phyloP scores from a whole-genome alignment of 2,113 vertebrate species.

The Sorex fumeus region DNA sequence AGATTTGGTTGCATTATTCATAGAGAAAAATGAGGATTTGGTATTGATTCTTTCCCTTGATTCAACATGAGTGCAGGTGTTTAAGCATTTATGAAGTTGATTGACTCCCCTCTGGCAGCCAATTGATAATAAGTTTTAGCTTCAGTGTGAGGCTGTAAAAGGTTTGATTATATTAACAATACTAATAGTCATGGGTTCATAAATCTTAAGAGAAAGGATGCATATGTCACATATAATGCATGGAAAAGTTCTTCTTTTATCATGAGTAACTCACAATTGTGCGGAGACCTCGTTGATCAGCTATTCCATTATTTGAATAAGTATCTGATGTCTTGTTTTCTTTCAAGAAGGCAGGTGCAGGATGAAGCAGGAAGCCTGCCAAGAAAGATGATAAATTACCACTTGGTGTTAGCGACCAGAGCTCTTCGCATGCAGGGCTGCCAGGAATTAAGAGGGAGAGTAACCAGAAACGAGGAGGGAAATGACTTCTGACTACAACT shows the following conservation, averaged over 20 bases:
- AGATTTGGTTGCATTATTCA: constrained; percentile 67
- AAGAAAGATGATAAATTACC: constrained; percentile 92
- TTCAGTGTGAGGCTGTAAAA: constrained; percentile 86
- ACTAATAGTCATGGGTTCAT: constrained; percentile 88
- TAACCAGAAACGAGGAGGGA: constrained; percentile 84
- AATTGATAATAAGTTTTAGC: constrained; percentile 88
- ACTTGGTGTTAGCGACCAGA: constrained; percentile 85
- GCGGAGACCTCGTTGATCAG: constrained; percentile 89
- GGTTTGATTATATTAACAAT: constrained; percentile 90
- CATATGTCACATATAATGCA: constrained; percentile 88
- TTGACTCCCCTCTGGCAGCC: constrained; percentile 86
- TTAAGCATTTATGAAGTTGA: constrained; percentile 88
- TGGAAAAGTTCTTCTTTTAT: constrained; percentile 90
- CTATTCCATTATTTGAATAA: constrained; percentile 92
- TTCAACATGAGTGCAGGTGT: constrained; percentile 88
- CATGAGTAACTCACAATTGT: constrained; percentile 92
- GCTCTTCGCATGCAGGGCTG: constrained; percentile 80
- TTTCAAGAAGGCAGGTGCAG: constrained; percentile 92
- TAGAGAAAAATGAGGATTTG: constrained; percentile 76
- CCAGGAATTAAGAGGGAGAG: constrained; percentile 83
- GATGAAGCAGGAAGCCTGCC: constrained; percentile 92
- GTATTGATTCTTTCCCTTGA: constrained; percentile 83
- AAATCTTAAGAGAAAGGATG: constrained; percentile 91
- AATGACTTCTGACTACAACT: constrained; percentile 77
- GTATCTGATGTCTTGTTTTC: constrained; percentile 91